Percentiles rank a stretch among this genome's conserved stretches.
These are phyloP conservation scores for Piaya cayana DNA, from an alignment of 2,113 vertebrate species.

Conservation along the genomic window DNA sequence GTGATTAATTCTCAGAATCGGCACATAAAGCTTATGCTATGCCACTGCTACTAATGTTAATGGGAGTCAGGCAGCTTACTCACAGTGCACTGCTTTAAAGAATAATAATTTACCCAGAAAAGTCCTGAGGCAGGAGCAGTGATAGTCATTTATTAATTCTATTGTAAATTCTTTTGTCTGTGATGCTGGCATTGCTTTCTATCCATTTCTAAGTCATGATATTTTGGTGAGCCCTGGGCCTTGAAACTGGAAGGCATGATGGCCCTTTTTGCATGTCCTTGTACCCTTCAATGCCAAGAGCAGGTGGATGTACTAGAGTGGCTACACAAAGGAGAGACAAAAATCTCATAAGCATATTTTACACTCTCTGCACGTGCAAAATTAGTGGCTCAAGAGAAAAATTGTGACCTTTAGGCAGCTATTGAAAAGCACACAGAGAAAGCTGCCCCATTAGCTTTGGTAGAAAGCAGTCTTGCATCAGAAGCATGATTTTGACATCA, in stretches of 20 bases:
- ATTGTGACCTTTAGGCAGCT: not conserved
- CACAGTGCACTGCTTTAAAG: constrained; percentile 34
- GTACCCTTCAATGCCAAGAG: not conserved
- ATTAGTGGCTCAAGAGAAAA: not conserved
- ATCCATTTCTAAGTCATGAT: not conserved
- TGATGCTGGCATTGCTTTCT: not conserved
- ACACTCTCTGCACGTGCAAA: not conserved
- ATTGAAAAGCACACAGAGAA: not conserved
- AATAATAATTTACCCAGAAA: constrained; percentile 44
- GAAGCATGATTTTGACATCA: not conserved
- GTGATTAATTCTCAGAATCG: constrained; percentile 46
- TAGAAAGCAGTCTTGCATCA: not conserved
- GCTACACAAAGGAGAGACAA: not conserved
- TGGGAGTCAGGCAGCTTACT: constrained; percentile 50
- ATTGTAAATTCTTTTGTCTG: constrained; percentile 43
- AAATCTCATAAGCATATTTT: not conserved
- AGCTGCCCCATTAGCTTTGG: not conserved
- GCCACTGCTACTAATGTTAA: constrained; percentile 32
- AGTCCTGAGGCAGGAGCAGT: not conserved
- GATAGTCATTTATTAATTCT: constrained; percentile 6
- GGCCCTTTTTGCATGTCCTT: not conserved
- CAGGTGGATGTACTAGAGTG: not conserved
- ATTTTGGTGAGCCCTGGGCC: not conserved
- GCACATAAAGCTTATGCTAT: not conserved
- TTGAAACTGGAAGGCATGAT: not conserved